These are phyloP conservation scores for Stratiomys singularior DNA, from an alignment of 2,888 invertebrate species.

Conservation along the genomic window DNA sequence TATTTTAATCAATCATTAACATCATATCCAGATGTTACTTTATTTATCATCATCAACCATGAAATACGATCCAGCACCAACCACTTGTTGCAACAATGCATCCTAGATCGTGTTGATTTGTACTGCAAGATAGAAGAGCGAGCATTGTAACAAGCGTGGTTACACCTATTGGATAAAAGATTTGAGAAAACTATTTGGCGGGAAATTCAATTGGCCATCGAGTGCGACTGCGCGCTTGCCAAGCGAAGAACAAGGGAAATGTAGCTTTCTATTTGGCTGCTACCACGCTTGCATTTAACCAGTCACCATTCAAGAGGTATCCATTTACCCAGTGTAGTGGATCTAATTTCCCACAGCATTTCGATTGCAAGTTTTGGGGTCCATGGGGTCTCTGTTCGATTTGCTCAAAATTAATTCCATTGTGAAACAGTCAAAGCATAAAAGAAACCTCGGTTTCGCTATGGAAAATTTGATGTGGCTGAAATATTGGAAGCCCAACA, in stretches of 20 bases:
- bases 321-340: neutral
- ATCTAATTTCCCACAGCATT: neutral
- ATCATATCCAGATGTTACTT: too few relatives aligned
- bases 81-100: neutral
- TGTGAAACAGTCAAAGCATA: too few relatives aligned
- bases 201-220: conserved; percentile 1
- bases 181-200: neutral
- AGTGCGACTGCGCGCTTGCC: neutral
- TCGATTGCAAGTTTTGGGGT: neutral
- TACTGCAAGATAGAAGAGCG: neutral
- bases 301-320: neutral
- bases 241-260: neutral
- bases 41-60: too few relatives aligned
- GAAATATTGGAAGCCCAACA: too few relatives aligned
- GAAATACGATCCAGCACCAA: neutral
- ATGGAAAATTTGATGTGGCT: too few relatives aligned
- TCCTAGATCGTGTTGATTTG: neutral
- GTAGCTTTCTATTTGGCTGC: conserved; percentile 2
- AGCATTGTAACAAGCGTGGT: neutral
- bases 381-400: neutral
- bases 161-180: neutral
- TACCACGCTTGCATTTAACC: neutral
- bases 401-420: neutral
- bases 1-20: too few relatives aligned
- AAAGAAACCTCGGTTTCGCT: too few relatives aligned